phyloP scores from a whole-genome alignment of 2,113 vertebrate species.

The Hippocampus comes region DNA sequence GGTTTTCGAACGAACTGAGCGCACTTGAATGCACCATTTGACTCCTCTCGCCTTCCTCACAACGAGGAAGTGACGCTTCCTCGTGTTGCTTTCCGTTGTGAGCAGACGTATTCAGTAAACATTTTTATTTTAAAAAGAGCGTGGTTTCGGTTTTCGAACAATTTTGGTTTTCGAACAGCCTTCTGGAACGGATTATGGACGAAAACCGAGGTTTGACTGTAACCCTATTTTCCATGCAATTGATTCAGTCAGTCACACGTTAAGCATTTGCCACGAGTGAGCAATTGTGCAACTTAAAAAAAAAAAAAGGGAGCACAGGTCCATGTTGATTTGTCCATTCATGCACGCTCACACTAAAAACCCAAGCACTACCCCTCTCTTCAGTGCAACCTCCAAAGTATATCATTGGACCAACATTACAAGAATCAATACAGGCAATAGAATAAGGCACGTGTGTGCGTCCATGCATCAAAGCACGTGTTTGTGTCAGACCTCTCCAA shows the following conservation, averaged over 20 bases:
- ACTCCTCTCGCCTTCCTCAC: too few relatives aligned
- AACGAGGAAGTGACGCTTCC: too few relatives aligned
- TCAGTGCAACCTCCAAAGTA: constrained; percentile 27
- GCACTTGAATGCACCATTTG: too few relatives aligned
- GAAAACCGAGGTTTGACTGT: too few relatives aligned
- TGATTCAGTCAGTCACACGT: background rate
- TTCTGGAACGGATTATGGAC: too few relatives aligned
- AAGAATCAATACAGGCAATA: constrained; percentile 43
- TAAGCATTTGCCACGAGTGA: constrained; percentile 29
- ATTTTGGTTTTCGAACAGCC: too few relatives aligned
- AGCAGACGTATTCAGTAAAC: too few relatives aligned
- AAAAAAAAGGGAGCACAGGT: constrained; percentile 9
- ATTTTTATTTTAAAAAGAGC: too few relatives aligned
- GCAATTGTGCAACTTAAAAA: constrained; percentile 18
- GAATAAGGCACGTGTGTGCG: constrained; percentile 15
- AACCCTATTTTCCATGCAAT: constrained; percentile 4
- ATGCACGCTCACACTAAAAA: background rate
- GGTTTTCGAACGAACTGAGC: too few relatives aligned
- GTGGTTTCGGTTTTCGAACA: too few relatives aligned
- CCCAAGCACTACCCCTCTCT: background rate
- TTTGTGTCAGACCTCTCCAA: constrained; percentile 33
- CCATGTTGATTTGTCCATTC: constrained; percentile 28
- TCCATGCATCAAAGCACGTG: constrained; percentile 9
- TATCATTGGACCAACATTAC: constrained; percentile 49
- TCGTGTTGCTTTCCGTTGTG: too few relatives aligned